These are phyloP conservation scores for Stenchaetothrips biformis DNA, from an alignment of 2,888 invertebrate species.

Conservation along the genomic window DNA sequence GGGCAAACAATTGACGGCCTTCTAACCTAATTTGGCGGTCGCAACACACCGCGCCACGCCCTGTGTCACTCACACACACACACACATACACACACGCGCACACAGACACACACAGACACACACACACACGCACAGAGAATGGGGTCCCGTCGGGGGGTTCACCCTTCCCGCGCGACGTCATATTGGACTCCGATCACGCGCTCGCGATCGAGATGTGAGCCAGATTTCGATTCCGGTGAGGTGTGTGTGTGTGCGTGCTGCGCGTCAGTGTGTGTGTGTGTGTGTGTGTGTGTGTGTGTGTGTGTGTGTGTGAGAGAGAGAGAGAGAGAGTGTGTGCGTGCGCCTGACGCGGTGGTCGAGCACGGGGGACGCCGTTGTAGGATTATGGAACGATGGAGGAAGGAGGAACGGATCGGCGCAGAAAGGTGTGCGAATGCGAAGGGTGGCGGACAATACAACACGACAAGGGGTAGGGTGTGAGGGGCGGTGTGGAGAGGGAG, in stretches of 20 bases:
- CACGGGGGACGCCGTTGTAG: too few species aligned
- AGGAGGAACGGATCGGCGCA: too few species aligned
- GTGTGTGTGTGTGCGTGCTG: not conserved
- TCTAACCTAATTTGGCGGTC: too few species aligned
- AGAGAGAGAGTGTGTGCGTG: not conserved
- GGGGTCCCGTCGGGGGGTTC: not conserved
- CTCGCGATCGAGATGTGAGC: not conserved
- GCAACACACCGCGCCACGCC: not conserved
- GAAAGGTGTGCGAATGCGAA: too few species aligned
- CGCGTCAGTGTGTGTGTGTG: not conserved
- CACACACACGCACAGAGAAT: too few species aligned
- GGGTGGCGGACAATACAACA: too few species aligned
- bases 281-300: not conserved
- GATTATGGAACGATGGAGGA: too few species aligned
- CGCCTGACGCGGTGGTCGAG: too few species aligned
- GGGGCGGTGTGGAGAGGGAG: too few species aligned
- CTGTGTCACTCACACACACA: not conserved
- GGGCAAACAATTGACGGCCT: not conserved
- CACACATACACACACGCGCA: not conserved
- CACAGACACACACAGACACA: not conserved
- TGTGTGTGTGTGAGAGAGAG: not conserved
- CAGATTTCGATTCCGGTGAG: not conserved
- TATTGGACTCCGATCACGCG: too few species aligned
- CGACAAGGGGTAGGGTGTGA: too few species aligned
- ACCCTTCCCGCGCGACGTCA: not conserved